A percentile compares a stretch with the other conserved stretches of the same genome.
Evolutionary conservation across 2,888 invertebrate genomes (phyloP).

Genomic region (Caenorhabditis becei): DNA sequence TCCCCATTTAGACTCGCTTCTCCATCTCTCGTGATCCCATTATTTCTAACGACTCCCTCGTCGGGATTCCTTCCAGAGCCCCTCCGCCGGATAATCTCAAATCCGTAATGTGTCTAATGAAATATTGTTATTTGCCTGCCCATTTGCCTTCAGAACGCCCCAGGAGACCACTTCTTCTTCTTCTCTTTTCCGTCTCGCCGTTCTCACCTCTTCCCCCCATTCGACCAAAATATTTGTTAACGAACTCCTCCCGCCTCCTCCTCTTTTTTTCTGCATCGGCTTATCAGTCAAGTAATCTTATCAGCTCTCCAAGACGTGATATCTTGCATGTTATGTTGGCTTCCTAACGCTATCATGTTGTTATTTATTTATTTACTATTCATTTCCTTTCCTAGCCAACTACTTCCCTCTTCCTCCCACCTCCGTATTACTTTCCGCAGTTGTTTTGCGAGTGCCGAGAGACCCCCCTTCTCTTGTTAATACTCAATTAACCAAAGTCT

Average conservation of each 20-base stretch:
- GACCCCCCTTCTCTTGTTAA: slow-evolving; percentile 40
- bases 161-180: slow-evolving; percentile 41
- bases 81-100: slow-evolving; percentile 25
- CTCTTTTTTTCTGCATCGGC: neutral
- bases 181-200: slow-evolving; percentile 16
- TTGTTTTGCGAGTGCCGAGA: slow-evolving; percentile 6
- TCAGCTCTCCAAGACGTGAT: too few relatives aligned
- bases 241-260: slow-evolving; percentile 19
- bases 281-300: neutral
- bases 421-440: slow-evolving; percentile 2
- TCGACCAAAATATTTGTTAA: slow-evolving; percentile 20
- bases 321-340: too few relatives aligned
- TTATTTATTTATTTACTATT: neutral
- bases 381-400: too few relatives aligned
- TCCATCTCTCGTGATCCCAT: slow-evolving; percentile 51
- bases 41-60: slow-evolving; percentile 45
- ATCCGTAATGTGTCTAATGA: slow-evolving; percentile 26
- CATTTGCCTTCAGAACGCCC: slow-evolving; percentile 24
- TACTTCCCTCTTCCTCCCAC: neutral
- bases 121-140: slow-evolving; percentile 34
- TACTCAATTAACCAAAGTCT: slow-evolving; percentile 57
- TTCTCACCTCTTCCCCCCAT: neutral
- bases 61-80: slow-evolving; percentile 9
- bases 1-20: slow-evolving; percentile 21
- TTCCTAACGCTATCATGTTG: too few relatives aligned